Base-by-base conservation (phyloP, 2,113 vertebrate genomes). In the Myotis davidii region DNA sequence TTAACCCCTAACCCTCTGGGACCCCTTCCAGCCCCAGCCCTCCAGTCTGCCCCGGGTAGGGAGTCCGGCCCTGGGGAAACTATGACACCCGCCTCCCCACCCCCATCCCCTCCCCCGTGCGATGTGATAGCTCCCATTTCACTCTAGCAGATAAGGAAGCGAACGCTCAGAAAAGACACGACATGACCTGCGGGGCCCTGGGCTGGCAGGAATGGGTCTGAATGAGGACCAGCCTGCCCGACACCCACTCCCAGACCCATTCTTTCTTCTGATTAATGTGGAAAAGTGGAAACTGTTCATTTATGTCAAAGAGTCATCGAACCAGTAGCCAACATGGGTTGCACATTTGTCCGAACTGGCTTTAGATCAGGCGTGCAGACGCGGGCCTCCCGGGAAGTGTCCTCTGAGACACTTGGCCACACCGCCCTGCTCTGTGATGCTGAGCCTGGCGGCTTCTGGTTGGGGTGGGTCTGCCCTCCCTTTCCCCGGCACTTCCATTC, bases 351-450 rank as follows among this genome's bases (percentile, higher is more conserved):
- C 20, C 2, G 1, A 5, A 29, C 23, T 5, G 23, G 45, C 52
- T 32, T 32, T 23, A 9, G 48, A 6, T 5, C 59, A 17, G 5
- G n/a, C 2, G 1, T 0, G 0, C 1, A 2, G 27, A 10, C 32
- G 0, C 0, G n/a, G 8, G 27, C 37, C 25, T 4, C 0, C 2
- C 7, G n/a, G 69, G 8, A 11, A 7, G 3, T 0, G 0, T 0
- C 0, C 8, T 4, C 2, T 1, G 59, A 29, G 20, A 29, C 34
- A 0, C 52, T 6, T 13, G 17, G 34, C 25, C 8, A 12, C 6
- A 12, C 34, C 3, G 29, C 69, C n/a, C 0, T 3, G 25, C 7
- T 2, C 7, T 2, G 1, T 3, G 45, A n/a, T 56, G 2, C 5
- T 13, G 37, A 42, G 52, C 70, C 0, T 6, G 0, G 5, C 11